A percentile compares a stretch with the other conserved stretches of the same genome.
Evolutionary conservation across 1,140 invertebrate species (phyloP).

Genomic region (Dolichoris vasculosae): DNA sequence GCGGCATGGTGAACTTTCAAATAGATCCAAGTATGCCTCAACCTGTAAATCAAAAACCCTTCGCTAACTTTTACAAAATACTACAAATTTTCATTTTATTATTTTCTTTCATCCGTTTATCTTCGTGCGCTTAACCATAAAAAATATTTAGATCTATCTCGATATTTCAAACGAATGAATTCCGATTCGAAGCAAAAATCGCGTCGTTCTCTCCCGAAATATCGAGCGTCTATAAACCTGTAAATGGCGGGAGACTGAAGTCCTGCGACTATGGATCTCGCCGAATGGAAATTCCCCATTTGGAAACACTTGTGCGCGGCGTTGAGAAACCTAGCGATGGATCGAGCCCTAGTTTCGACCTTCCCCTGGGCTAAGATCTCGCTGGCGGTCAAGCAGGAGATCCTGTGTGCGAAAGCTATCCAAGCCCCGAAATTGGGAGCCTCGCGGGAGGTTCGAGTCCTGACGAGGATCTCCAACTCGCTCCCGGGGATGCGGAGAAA

Average conservation of each 20-base stretch:
- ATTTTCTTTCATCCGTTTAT: too few relatives aligned
- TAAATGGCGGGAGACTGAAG: slow-evolving; percentile 75
- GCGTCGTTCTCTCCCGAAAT: too few relatives aligned
- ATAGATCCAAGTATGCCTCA: slow-evolving; percentile 74
- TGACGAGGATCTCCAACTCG: slow-evolving; percentile 71
- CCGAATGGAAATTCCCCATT: slow-evolving; percentile 76
- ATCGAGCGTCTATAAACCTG: slow-evolving; percentile 52
- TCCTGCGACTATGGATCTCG: slow-evolving; percentile 73
- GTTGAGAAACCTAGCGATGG: slow-evolving; percentile 75
- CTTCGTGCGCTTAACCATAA: too few relatives aligned
- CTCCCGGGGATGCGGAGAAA: slow-evolving; percentile 71
- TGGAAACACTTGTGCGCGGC: slow-evolving; percentile 74
- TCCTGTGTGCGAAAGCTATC: slow-evolving; percentile 75
- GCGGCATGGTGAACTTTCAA: slow-evolving; percentile 73
- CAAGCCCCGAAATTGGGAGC: slow-evolving; percentile 74
- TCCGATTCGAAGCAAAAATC: too few relatives aligned
- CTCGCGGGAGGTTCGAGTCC: slow-evolving; percentile 72
- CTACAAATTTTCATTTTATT: too few relatives aligned
- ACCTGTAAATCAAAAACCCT: slow-evolving; percentile 26
- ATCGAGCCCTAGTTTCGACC: slow-evolving; percentile 71
- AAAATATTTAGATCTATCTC: too few relatives aligned
- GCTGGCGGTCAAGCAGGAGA: slow-evolving; percentile 72
- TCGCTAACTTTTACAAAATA: too few relatives aligned
- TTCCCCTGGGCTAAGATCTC: slow-evolving; percentile 71
- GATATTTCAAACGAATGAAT: too few relatives aligned